Percentiles rank a stretch among this genome's conserved stretches.
Conservation (phyloP, 2,797 vertebrate species). For the Ambastaia sidthimunki region DNA sequence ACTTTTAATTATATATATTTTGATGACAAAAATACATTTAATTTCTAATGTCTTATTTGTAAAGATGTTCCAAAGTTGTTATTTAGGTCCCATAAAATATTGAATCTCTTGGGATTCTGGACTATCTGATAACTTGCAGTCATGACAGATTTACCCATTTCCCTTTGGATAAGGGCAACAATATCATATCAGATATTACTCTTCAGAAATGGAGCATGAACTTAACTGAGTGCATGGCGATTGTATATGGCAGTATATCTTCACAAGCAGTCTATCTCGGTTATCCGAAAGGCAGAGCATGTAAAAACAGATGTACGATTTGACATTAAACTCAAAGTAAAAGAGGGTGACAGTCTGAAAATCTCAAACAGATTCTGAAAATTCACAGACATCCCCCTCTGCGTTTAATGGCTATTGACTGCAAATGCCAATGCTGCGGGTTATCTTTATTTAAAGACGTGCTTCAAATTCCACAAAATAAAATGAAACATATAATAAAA, state of each 20-base stretch:
- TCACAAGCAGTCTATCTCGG: constrained; percentile 31
- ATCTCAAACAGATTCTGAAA: constrained; percentile 48
- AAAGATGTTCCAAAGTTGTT: not conserved
- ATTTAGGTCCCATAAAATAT: constrained; percentile 13
- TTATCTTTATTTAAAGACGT: constrained; percentile 20
- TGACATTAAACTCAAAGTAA: constrained; percentile 57
- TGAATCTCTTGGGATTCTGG: not conserved
- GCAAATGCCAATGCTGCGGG: constrained; percentile 48
- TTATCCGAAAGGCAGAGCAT: constrained; percentile 34
- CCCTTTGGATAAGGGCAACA: constrained; percentile 53
- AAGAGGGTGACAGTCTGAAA: constrained; percentile 37
- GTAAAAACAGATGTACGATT: constrained; percentile 53
- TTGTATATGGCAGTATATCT: constrained; percentile 39
- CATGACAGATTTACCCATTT: constrained; percentile 43
- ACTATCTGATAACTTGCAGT: constrained; percentile 44
- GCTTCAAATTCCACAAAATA: not conserved
- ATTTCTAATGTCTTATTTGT: not conserved
- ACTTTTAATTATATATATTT: not conserved
- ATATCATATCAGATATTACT: constrained; percentile 64
- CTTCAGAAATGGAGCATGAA: constrained; percentile 40
- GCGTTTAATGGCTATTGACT: constrained; percentile 34
- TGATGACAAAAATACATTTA: not conserved
- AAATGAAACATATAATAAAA: not conserved
- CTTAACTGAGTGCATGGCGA: constrained; percentile 28
- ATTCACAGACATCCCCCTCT: constrained; percentile 34